Evolutionary conservation across 1,140 invertebrate species (phyloP).

Genomic region (Pantala flavescens): DNA sequence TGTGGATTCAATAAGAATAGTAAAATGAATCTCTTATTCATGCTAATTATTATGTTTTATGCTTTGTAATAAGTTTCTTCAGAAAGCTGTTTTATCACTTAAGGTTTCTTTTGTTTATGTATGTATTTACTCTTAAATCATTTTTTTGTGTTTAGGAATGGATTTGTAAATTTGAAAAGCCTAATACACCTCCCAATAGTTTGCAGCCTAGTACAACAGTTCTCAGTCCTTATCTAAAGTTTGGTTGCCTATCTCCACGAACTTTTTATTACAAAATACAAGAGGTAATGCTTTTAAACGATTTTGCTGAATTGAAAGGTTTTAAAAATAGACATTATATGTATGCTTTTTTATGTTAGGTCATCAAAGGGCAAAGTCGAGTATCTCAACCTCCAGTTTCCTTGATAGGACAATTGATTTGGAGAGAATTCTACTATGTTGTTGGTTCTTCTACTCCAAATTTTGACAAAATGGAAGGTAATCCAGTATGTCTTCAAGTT

Average conservation of each 20-base stretch:
- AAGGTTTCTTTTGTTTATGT: too few species aligned
- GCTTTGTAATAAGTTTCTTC: too few species aligned
- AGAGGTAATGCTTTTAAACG: conserved; percentile 38
- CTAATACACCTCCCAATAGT: conserved; percentile 60
- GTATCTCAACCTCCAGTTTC: conserved; percentile 45
- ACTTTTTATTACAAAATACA: conserved; percentile 52
- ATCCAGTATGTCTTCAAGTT: conserved; percentile 58
- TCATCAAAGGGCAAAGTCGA: conserved; percentile 39
- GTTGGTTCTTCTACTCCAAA: conserved; percentile 56
- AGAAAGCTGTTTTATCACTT: too few species aligned
- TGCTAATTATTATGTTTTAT: too few species aligned
- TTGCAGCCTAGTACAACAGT: conserved; percentile 60
- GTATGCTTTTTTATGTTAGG: conserved; percentile 3
- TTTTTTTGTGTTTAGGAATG: conserved; percentile 34
- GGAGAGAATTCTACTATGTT: conserved; percentile 67
- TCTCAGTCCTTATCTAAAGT: conserved; percentile 61
- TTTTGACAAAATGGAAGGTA: conserved; percentile 60
- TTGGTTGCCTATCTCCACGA: conserved; percentile 58
- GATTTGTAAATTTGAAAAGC: conserved; percentile 63
- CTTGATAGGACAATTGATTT: conserved; percentile 55
- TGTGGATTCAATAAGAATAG: too few species aligned
- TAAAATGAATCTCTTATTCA: too few species aligned
- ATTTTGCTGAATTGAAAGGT: background rate
- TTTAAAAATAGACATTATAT: background rate
- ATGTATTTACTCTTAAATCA: background rate